A percentile compares a stretch with the other conserved stretches of the same genome.
Evolutionary conservation across 1,140 invertebrate genomes (phyloP).

Genomic region (Onthophagus taurus): DNA sequence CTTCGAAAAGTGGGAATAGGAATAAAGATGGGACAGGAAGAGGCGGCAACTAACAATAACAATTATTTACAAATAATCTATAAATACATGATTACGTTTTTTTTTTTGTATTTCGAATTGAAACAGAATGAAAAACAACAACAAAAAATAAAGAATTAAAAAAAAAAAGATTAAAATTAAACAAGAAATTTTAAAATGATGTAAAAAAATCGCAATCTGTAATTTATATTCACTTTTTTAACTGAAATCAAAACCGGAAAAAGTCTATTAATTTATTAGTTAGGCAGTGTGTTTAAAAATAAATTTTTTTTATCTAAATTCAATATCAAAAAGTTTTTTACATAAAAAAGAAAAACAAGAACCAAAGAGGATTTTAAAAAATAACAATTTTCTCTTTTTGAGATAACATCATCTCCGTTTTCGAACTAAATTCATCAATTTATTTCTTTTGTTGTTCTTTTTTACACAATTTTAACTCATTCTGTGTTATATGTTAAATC

Average conservation of each 20-base stretch:
- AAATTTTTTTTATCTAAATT: too few species aligned
- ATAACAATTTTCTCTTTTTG: slow-evolving; percentile 6
- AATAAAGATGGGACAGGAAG: too few species aligned
- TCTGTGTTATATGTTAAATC: slow-evolving; percentile 7
- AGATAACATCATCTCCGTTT: too few species aligned
- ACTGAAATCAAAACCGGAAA: too few species aligned
- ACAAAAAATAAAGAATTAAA: slow-evolving; percentile 4
- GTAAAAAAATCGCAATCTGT: too few species aligned
- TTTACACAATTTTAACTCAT: neutral
- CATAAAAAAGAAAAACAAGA: neutral
- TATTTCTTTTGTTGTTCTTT: neutral
- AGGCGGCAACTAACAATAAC: slow-evolving; percentile 18
- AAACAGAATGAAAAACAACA: slow-evolving; percentile 9
- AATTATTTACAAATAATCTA: slow-evolving; percentile 19
- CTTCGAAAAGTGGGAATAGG: too few species aligned
- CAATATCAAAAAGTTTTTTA: slow-evolving; percentile 7
- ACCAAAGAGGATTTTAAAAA: too few species aligned
- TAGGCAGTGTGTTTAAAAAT: too few species aligned
- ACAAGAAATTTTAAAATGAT: slow-evolving; percentile 1
- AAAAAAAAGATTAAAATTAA: slow-evolving; percentile 7
- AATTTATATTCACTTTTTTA: too few species aligned
- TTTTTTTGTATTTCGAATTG: neutral
- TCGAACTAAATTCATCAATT: neutral
- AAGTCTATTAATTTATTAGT: too few species aligned
- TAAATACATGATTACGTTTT: slow-evolving; percentile 15